These are phyloP conservation scores for Anolis carolinensis DNA, from an alignment of 2,113 vertebrate species.

Conservation along the genomic window DNA sequence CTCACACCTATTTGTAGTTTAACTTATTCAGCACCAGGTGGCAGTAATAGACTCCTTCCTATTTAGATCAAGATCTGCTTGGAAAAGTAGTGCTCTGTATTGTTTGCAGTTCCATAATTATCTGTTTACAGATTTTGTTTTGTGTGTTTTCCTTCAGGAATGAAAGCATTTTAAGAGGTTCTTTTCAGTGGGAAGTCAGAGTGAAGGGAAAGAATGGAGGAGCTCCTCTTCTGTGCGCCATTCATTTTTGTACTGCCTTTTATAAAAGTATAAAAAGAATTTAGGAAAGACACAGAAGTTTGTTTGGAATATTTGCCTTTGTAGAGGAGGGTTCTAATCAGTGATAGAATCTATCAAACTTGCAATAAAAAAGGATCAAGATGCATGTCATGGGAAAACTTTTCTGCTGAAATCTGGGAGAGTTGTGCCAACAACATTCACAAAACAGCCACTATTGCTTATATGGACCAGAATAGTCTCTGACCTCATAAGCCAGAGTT, in stretches of 20 bases:
- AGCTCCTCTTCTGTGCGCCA: background rate
- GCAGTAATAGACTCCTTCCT: background rate
- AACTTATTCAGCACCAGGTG: background rate
- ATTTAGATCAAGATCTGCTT: background rate
- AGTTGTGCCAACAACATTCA: too few species aligned
- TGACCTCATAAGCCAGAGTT: background rate
- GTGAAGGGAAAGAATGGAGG: background rate
- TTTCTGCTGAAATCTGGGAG: background rate
- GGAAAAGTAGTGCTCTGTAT: too few species aligned
- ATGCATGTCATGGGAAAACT: background rate
- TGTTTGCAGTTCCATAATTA: background rate
- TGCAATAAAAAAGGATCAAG: background rate
- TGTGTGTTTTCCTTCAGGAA: background rate
- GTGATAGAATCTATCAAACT: background rate
- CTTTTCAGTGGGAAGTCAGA: background rate
- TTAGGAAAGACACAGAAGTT: background rate
- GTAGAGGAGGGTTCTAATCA: background rate
- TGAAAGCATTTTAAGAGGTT: background rate
- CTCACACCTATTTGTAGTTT: background rate
- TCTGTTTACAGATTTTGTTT: background rate
- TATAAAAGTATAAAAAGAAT: background rate
- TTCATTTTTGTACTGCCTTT: background rate
- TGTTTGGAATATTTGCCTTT: background rate
- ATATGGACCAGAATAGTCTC: background rate
- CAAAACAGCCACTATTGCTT: background rate